Evolutionary conservation across 2,888 invertebrate species (phyloP).

Genomic region (Buathra laborator): DNA sequence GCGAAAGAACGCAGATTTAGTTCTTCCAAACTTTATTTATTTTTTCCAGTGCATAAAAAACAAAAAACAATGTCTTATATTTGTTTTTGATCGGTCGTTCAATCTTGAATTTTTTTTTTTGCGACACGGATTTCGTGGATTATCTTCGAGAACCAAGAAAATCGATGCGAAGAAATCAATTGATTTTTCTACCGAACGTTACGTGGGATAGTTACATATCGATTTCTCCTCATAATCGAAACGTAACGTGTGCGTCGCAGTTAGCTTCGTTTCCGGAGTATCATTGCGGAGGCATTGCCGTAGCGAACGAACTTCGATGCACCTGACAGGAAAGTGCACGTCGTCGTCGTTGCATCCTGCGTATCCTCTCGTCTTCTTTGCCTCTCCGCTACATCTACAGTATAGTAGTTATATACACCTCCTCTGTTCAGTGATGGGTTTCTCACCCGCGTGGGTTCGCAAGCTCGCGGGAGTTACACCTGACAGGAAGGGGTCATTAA

Average conservation of each 20-base stretch:
- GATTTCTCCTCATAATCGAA: conserved; percentile 36
- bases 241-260: background rate
- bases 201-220: background rate
- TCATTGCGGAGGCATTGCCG: conserved; percentile 4
- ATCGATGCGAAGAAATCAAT: background rate
- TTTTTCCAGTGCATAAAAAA: too few species aligned
- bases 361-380: conserved; percentile 19
- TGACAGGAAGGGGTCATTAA: conserved; percentile 74
- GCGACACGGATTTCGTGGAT: too few species aligned
- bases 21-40: too few species aligned
- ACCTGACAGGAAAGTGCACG: conserved; percentile 67
- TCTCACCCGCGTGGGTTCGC: conserved; percentile 38
- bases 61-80: too few species aligned
- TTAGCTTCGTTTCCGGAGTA: conserved; percentile 27
- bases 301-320: conserved; percentile 26
- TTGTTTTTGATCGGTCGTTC: too few species aligned
- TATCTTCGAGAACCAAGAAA: too few species aligned
- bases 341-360: conserved; percentile 44
- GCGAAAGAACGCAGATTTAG: too few species aligned
- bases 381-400: background rate
- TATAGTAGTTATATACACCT: background rate
- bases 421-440: conserved; percentile 15
- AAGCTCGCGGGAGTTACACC: conserved; percentile 64
- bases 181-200: background rate
- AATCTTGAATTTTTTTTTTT: too few species aligned